phyloP scores from a whole-genome alignment of 2,797 vertebrate genomes.

The Myotis planiceps region DNA sequence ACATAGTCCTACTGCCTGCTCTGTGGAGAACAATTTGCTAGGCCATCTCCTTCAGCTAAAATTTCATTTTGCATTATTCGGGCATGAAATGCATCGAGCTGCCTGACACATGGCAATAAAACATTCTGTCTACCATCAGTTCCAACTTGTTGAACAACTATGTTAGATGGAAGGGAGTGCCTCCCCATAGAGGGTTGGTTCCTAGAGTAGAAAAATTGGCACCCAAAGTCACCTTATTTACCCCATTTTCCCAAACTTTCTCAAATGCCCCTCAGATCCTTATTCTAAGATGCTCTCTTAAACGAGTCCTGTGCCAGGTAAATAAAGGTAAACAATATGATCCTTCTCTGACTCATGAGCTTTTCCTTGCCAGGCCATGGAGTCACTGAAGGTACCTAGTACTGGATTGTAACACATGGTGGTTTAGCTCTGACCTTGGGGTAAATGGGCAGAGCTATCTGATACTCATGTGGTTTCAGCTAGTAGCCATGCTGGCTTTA shows the following conservation, averaged over 20 bases:
- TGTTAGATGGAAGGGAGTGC: conserved; percentile 58
- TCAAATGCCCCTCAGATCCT: background rate
- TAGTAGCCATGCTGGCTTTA: background rate
- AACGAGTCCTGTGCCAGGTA: background rate
- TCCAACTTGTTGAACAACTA: conserved; percentile 79
- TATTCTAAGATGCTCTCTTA: background rate
- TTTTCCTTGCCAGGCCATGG: background rate
- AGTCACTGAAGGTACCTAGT: background rate
- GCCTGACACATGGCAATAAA: conserved; percentile 74
- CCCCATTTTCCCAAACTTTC: background rate
- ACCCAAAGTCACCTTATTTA: background rate
- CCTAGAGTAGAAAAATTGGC: background rate
- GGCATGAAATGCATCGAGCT: conserved; percentile 69
- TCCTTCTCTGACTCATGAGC: background rate
- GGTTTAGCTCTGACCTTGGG: background rate
- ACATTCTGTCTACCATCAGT: conserved; percentile 76
- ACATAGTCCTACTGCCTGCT: conserved; percentile 61
- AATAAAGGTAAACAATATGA: background rate
- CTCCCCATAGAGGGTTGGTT: background rate
- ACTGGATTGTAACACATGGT: background rate
- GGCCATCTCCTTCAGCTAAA: conserved; percentile 69
- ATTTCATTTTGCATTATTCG: conserved; percentile 82
- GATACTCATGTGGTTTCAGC: background rate
- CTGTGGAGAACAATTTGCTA: conserved; percentile 69
- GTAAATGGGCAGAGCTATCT: background rate